These are phyloP conservation scores for Microplitis demolitor DNA, from an alignment of 1,140 invertebrate species.

Conservation along the genomic window DNA sequence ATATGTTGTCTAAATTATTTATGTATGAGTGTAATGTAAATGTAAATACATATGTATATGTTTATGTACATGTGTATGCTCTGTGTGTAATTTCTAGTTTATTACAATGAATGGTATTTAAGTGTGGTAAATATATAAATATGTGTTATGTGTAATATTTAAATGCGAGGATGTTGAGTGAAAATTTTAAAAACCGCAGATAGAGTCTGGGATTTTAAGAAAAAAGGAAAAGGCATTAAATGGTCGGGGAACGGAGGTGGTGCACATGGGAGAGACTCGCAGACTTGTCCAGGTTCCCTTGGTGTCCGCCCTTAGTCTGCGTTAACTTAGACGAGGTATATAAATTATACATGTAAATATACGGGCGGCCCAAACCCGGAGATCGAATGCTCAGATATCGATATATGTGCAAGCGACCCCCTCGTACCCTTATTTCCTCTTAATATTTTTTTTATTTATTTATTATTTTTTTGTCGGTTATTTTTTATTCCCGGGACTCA, in stretches of 20 bases:
- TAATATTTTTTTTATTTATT: background rate
- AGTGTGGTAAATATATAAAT: too few relatives aligned
- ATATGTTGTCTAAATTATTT: too few relatives aligned
- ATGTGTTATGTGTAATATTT: too few relatives aligned
- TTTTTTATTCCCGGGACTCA: background rate
- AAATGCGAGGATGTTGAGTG: background rate
- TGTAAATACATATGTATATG: too few relatives aligned
- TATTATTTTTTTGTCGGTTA: background rate
- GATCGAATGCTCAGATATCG: conserved; percentile 54
- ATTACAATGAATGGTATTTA: too few relatives aligned
- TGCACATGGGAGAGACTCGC: background rate
- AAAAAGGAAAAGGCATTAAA: too few relatives aligned
- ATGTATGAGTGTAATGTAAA: too few relatives aligned
- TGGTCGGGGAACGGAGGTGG: background rate
- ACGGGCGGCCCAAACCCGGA: conserved; percentile 42
- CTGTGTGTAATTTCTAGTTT: too few relatives aligned
- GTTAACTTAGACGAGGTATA: conserved; percentile 43
- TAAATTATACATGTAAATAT: conserved; percentile 61
- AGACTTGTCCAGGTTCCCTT: conserved; percentile 9
- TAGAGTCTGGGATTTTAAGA: background rate
- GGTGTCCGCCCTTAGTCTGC: conserved; percentile 6
- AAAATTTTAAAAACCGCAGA: background rate
- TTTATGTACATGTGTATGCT: too few relatives aligned
- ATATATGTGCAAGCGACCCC: conserved; percentile 51
- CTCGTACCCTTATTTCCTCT: conserved; percentile 32